Conservation (phyloP, 2,113 vertebrate species). For the Scophthalmus maximus region DNA sequence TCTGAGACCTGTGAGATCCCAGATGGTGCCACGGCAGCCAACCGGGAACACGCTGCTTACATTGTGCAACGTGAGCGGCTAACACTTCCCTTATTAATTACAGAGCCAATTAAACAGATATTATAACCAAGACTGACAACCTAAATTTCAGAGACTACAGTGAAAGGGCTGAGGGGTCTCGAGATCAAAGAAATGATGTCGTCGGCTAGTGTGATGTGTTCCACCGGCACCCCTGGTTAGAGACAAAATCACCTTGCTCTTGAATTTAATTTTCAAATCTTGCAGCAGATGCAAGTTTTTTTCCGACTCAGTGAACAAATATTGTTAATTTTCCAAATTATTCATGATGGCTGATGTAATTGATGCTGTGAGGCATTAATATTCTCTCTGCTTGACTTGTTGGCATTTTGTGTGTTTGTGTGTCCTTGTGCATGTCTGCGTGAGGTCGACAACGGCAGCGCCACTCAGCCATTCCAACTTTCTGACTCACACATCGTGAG, state of each 20-base stretch:
- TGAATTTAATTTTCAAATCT: neutral
- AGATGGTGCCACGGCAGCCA: slow-evolving; percentile 61
- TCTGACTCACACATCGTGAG: slow-evolving; percentile 23
- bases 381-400: slow-evolving; percentile 3
- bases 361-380: neutral
- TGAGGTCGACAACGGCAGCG: slow-evolving; percentile 14
- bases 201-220: neutral
- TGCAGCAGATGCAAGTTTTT: neutral
- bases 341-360: neutral
- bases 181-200: too few species aligned
- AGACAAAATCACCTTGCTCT: neutral
- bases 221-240: neutral
- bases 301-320: neutral
- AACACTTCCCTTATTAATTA: slow-evolving; percentile 34
- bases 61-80: slow-evolving; percentile 51
- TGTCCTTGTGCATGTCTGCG: neutral
- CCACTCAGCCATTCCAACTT: slow-evolving; percentile 37
- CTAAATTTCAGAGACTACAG: neutral
- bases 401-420: slow-evolving; percentile 2
- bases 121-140: neutral
- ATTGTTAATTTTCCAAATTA: neutral
- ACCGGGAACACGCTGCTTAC: slow-evolving; percentile 41
- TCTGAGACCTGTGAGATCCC: slow-evolving; percentile 63
- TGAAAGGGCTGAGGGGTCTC: neutral
- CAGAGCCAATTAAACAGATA: slow-evolving; percentile 40